phyloP scores from a whole-genome alignment of 2,797 vertebrate species.

The Falco rusticolus region DNA sequence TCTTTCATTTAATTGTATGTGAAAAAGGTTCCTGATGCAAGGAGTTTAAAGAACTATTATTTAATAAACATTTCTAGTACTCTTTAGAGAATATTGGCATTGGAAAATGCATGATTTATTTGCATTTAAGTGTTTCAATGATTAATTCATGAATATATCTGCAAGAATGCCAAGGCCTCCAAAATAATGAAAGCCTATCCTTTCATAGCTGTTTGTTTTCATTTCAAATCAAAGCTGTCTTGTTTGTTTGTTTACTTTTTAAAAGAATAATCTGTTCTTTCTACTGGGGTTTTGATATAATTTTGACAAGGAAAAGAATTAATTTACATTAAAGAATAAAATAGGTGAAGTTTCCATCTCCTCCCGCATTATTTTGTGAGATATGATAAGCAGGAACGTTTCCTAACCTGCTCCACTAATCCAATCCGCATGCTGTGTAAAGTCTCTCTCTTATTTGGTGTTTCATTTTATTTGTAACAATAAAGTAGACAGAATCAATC shows the following conservation, averaged over 20 bases:
- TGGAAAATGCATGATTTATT: conserved; percentile 66
- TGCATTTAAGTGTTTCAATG: conserved; percentile 71
- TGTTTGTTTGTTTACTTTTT: conserved; percentile 58
- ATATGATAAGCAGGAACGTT: background rate
- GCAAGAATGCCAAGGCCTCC: conserved; percentile 66
- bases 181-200: conserved; percentile 70
- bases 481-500: background rate
- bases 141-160: conserved; percentile 79
- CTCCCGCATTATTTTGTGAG: background rate
- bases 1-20: conserved; percentile 3
- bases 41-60: conserved; percentile 28
- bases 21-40: conserved; percentile 21
- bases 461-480: background rate
- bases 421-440: background rate
- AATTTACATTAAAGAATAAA: conserved; percentile 74
- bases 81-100: conserved; percentile 53
- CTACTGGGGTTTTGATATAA: conserved; percentile 58
- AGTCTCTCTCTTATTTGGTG: background rate
- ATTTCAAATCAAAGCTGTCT: conserved; percentile 75
- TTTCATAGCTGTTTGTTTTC: conserved; percentile 50
- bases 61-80: conserved; percentile 51
- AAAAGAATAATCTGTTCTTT: conserved; percentile 36
- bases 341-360: conserved; percentile 48
- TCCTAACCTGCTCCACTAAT: background rate
- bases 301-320: conserved; percentile 77